phyloP scores from a whole-genome alignment of 2,888 invertebrate genomes.

The Psylliodes chrysocephalus region DNA sequence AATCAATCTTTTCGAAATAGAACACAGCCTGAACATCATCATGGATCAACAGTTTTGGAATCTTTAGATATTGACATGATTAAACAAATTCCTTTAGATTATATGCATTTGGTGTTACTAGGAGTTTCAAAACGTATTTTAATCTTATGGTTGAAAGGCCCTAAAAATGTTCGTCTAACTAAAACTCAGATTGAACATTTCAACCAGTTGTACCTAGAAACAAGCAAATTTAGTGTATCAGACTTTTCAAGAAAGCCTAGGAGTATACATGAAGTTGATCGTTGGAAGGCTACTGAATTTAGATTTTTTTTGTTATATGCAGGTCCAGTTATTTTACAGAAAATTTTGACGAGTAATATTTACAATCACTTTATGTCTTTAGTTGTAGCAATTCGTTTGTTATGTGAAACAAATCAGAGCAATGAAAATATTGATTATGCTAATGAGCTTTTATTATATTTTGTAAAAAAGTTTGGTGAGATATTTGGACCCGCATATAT shows the following conservation, averaged over 20 bases:
- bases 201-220: too few relatives aligned
- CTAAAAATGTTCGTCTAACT: constrained; percentile 12
- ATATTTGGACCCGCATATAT: constrained; percentile 16
- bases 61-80: background rate
- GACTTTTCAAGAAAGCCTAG: too few relatives aligned
- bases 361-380: constrained; percentile 26
- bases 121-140: constrained; percentile 23
- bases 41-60: constrained; percentile 5
- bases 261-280: too few relatives aligned
- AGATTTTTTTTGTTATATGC: too few relatives aligned
- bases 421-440: constrained; percentile 26
- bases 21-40: constrained; percentile 24
- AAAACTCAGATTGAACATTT: background rate
- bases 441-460: background rate
- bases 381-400: constrained; percentile 23
- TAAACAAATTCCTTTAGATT: too few relatives aligned
- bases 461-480: background rate
- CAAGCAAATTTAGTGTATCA: too few relatives aligned
- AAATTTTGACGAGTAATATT: background rate
- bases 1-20: constrained; percentile 22
- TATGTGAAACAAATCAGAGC: constrained; percentile 20
- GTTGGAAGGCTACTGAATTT: too few relatives aligned
- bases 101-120: constrained; percentile 12
- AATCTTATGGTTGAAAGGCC: constrained; percentile 20
- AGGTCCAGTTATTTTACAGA: too few relatives aligned